Conservation (phyloP, 2,888 invertebrate species). For the Phengaris arion region DNA sequence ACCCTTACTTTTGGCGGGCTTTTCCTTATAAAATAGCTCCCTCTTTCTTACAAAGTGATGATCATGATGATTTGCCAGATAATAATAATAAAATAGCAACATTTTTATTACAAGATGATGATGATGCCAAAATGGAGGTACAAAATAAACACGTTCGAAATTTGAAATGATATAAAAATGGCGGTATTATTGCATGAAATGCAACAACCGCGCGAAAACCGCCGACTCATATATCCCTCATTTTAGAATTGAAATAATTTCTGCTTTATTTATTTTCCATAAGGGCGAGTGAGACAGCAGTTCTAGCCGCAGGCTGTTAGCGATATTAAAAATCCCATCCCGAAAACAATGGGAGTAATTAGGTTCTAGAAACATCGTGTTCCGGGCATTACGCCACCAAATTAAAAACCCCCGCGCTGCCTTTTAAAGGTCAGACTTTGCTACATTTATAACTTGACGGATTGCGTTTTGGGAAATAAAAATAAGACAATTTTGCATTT, state of each 20-base stretch:
- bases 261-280: slow-evolving; percentile 69
- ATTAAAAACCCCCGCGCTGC: slow-evolving; percentile 21
- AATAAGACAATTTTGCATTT: not conserved
- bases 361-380: slow-evolving; percentile 10
- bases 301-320: slow-evolving; percentile 46
- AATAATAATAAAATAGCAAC: too few species aligned
- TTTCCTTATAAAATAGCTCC: too few species aligned
- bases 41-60: too few species aligned
- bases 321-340: slow-evolving; percentile 35
- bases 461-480: not conserved
- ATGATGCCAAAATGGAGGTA: not conserved
- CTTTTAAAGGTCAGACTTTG: not conserved
- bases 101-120: not conserved
- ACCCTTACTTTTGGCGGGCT: too few species aligned
- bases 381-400: not conserved
- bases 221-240: slow-evolving; percentile 60
- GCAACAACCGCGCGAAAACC: slow-evolving; percentile 48
- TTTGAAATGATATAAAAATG: slow-evolving; percentile 3
- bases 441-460: not conserved
- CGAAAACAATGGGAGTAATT: slow-evolving; percentile 30
- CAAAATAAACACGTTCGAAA: not conserved
- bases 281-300: slow-evolving; percentile 62
- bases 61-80: too few species aligned
- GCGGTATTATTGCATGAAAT: slow-evolving; percentile 14
- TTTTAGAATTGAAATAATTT: slow-evolving; percentile 71